Evolutionary conservation across 2,888 invertebrate genomes (phyloP), one percentile per base, ranked within the genome.

Genomic region (Amblyjoppa proteus): DNA sequence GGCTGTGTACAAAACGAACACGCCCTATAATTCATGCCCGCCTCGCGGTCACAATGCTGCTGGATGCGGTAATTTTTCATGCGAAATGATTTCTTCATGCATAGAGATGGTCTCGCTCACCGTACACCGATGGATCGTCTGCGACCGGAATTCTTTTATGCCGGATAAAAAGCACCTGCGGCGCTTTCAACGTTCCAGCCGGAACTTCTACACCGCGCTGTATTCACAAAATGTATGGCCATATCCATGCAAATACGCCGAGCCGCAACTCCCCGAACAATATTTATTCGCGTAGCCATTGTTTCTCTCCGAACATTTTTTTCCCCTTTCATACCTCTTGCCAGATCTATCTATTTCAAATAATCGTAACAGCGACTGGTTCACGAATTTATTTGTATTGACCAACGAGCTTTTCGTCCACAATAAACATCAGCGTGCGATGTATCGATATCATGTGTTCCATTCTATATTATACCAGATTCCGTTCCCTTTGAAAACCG

Each of bases 81-180:
- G 6, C 61, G 31, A n/a, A 64, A 64, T 31, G 34, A 64, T 64
- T 31, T 16, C 61, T 64, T 64, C 31, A 64, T 34, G 61, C 61
- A 34, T 64, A 34, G 61, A 64, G 4, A 34, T 64, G 28, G 6
- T 64, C 34, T 6, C 34, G 61, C 16, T n/a, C 61, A 31, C 25
- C 31, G 25, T 61, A 5, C 61, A 28, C 61, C 61, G 61, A 61
- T 61, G 31, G 13, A 31, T 28, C 61, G 31, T 16, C 13, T 31
- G 61, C 61, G 31, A 61, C 16, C 34, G 61, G 61, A 4, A 64
- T 64, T 64, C 25, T 38, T 53, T 69, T 69, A 45, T 58, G 28
- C 69, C 3, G 34, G 13, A 49, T 20, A 34, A 41, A 70, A 61
- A 61, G 25, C 13, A 61, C 31, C 51, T 68, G 25, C 56, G 53